Evolutionary conservation across 2,888 invertebrate species (phyloP), one percentile per base, ranked within the genome.

Genomic region (Cantharis rufa): DNA sequence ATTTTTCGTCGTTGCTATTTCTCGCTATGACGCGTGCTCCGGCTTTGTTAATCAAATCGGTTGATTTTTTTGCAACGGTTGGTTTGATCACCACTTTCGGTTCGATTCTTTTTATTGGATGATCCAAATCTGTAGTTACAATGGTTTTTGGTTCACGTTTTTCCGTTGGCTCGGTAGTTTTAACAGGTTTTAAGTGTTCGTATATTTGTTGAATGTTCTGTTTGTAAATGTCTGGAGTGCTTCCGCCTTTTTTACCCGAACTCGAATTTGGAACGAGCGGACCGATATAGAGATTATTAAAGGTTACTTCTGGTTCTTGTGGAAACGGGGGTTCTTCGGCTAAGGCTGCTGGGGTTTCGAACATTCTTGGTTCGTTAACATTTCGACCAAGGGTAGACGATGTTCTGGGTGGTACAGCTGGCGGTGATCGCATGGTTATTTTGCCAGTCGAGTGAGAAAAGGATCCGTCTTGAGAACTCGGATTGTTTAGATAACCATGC

Each of bases 361-460:
- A 89, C 32, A 82, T 79, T 1, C 81, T 48, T 2, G 70, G 68
- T 24, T 62, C 27, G n/a, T 64, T 70, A 3, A 82, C 87, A 78
- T 91, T 90, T 63, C 93, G 88, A 21, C 92, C 93, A 71, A 94
- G 88, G 4, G 94, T 94, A 32, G 91, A 75, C 18, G 74, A 92
- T 3, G 93, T 92, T 83, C 95, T 89, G 0, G 94, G 95, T 0
- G 95, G 95, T 2, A 95, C 95, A 77, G 92, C 90, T 0, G 94
- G 94, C 0, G 93, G 93, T 75, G 91, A 87, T 86, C 88, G 90
- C 48, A 78, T 78, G 18, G 79, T 77, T 71, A 79, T 72, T 77
- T 83, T 84, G 10, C 81, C 82, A 15, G 80, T 86, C 5, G 88
- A 88, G 77, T 85, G 86, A 3, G 86, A 84, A 15, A 84, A 81